phyloP scores from a whole-genome alignment of 1,140 invertebrate genomes.

The Anoplolepis gracilipes region DNA sequence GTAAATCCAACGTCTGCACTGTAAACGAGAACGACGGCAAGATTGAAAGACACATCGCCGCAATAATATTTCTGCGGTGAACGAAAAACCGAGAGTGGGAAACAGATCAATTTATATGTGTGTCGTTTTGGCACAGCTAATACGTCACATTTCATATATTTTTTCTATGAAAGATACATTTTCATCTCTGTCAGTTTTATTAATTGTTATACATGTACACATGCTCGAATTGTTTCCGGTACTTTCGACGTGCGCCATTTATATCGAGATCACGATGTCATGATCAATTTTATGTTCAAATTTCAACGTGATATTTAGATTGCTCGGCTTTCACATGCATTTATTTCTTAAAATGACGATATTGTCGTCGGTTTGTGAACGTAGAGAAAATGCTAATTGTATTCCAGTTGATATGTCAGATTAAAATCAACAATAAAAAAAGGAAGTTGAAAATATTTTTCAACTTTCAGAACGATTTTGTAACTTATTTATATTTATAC shows the following conservation, averaged over 20 bases:
- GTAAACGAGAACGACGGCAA: conserved; percentile 28
- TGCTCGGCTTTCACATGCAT: background rate
- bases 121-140: background rate
- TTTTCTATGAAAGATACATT: background rate
- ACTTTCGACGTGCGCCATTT: background rate
- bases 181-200: conserved; percentile 1
- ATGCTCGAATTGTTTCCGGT: background rate
- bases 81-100: background rate
- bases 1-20: conserved; percentile 19
- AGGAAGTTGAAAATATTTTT: conserved; percentile 8
- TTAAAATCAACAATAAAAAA: conserved; percentile 19
- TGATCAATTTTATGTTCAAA: conserved; percentile 13
- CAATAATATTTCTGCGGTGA: conserved; percentile 18
- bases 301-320: conserved; percentile 6
- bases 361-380: background rate
- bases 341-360: conserved; percentile 34
- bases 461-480: background rate
- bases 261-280: background rate
- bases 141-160: background rate
- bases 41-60: conserved; percentile 36
- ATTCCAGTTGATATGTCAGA: conserved; percentile 7
- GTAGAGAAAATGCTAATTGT: background rate
- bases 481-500: conserved; percentile 47
- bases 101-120: conserved; percentile 21
- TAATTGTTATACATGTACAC: background rate